These are phyloP conservation scores for Aleadryas rufinucha DNA, from an alignment of 2,113 vertebrate species.

Conservation along the genomic window DNA sequence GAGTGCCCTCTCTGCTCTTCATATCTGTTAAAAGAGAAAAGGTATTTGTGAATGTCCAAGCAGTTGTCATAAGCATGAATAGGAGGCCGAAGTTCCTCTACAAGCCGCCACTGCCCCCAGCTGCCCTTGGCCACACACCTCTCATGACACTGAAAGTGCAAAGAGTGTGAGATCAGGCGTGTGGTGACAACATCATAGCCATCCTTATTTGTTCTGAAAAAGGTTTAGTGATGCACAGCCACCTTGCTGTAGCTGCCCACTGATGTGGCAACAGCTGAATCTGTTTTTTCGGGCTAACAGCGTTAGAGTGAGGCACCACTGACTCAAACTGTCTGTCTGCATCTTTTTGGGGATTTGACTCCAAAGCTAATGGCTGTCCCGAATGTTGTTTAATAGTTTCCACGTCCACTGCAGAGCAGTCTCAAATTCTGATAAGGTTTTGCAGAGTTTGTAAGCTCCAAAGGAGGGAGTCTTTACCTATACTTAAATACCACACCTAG, in stretches of 20 bases:
- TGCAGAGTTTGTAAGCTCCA: conserved; percentile 27
- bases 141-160: background rate
- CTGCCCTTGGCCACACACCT: background rate
- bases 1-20: background rate
- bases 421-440: background rate
- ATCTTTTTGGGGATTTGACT: background rate
- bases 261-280: background rate
- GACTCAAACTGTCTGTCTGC: background rate
- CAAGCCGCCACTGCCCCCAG: background rate
- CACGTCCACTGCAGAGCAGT: background rate
- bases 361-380: background rate
- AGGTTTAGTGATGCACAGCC: background rate
- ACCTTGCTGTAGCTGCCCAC: background rate
- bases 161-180: background rate
- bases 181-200: background rate
- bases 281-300: background rate
- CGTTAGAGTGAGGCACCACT: background rate
- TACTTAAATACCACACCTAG: background rate
- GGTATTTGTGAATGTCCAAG: background rate
- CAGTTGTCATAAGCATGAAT: background rate
- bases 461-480: conserved; percentile 53
- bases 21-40: background rate
- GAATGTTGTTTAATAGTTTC: background rate
- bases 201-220: background rate
- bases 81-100: background rate